Evolutionary conservation across 2,113 vertebrate genomes (phyloP).

Genomic region (Acanthisitta chloris): DNA sequence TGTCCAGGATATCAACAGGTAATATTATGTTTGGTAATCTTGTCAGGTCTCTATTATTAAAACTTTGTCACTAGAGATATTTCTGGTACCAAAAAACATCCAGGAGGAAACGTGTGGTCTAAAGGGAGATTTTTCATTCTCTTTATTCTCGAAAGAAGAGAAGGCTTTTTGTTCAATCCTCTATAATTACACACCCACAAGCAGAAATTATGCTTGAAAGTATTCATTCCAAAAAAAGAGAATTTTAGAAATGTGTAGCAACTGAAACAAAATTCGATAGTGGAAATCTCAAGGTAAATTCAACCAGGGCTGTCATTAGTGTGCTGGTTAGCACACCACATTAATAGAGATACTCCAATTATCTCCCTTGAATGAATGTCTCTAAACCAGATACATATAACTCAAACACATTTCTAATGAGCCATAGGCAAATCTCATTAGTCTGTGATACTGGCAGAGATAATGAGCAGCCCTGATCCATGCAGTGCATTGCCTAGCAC

Average conservation of each 20-base stretch:
- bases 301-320: neutral
- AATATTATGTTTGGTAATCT: neutral
- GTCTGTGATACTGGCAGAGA: neutral
- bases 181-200: neutral
- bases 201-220: neutral
- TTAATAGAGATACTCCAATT: slow-evolving; percentile 23
- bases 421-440: slow-evolving; percentile 53
- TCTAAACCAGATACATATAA: neutral
- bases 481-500: neutral
- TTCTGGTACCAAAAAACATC: neutral
- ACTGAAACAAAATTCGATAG: neutral
- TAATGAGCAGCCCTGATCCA: slow-evolving; percentile 23
- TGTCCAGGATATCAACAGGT: neutral
- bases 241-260: neutral
- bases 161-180: neutral
- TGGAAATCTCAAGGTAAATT: neutral
- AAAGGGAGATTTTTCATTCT: neutral
- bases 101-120: neutral
- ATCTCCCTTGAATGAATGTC: neutral
- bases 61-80: neutral
- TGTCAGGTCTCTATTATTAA: neutral
- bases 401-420: slow-evolving; percentile 26
- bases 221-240: neutral
- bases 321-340: neutral
- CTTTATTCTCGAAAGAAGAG: neutral